These are phyloP conservation scores for Carettochelys insculpta DNA, from an alignment of 2,113 vertebrate genomes.

Conservation along the genomic window DNA sequence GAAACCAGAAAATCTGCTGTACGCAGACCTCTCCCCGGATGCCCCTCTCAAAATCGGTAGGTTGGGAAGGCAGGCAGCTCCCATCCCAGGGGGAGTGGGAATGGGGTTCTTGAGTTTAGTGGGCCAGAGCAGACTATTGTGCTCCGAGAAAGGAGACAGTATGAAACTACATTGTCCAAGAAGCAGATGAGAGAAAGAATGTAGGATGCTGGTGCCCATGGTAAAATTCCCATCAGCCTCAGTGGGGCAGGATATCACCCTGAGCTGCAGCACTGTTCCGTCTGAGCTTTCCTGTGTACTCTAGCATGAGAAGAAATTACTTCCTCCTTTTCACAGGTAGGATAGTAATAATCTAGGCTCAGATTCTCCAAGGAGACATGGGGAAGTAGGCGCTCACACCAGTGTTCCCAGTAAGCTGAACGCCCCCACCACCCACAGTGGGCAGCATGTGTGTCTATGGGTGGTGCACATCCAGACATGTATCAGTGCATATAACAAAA, in stretches of 20 bases:
- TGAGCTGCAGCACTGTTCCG: background rate
- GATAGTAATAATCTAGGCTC: background rate
- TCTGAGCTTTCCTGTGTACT: background rate
- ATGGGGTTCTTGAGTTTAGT: background rate
- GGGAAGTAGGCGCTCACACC: background rate
- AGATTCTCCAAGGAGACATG: background rate
- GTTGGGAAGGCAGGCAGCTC: background rate
- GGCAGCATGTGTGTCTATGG: too few species aligned
- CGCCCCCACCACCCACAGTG: too few species aligned
- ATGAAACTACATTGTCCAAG: background rate
- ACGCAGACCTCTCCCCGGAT: constrained; percentile 83
- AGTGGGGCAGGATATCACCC: background rate
- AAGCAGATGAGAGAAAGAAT: background rate
- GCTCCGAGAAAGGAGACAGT: background rate
- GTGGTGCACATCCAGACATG: too few species aligned
- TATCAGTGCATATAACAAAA: too few species aligned
- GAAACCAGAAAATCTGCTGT: constrained; percentile 90
- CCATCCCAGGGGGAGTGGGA: background rate
- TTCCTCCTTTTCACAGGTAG: background rate
- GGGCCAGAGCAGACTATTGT: background rate
- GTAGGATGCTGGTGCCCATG: background rate
- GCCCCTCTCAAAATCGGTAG: constrained; percentile 88
- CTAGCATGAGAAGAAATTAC: background rate
- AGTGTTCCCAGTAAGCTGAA: too few species aligned
- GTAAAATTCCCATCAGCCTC: background rate